Evolutionary conservation across 64 coral and sea anemone species (phyloP).

Genomic region (Montipora cactus): DNA sequence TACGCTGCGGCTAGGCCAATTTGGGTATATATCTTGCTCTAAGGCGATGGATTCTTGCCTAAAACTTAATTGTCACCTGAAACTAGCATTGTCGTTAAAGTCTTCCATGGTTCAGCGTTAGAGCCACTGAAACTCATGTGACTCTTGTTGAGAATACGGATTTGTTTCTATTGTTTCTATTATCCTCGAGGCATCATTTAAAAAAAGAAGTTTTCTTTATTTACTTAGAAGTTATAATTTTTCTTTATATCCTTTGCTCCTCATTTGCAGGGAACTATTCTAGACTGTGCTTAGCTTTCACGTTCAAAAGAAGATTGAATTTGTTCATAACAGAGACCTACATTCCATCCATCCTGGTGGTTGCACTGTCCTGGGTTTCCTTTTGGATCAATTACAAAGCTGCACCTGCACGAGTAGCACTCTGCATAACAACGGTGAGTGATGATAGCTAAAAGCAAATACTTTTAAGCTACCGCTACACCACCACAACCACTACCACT

Average conservation of each 20-base stretch:
- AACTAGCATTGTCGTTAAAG: too few relatives aligned
- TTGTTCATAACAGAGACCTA: constrained; percentile 84
- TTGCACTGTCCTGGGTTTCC: constrained; percentile 80
- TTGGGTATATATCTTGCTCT: too few relatives aligned
- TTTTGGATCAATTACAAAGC: constrained; percentile 88
- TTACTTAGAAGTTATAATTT: not conserved
- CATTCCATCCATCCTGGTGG: constrained; percentile 66
- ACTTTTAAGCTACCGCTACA: not conserved
- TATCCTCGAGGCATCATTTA: too few relatives aligned
- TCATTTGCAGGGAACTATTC: constrained; percentile 63
- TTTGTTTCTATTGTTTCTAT: too few relatives aligned
- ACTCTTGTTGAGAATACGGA: too few relatives aligned
- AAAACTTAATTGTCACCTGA: too few relatives aligned
- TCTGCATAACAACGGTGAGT: constrained; percentile 86
- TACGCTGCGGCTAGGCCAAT: too few relatives aligned
- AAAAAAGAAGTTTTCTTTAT: too few relatives aligned
- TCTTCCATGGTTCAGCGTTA: too few relatives aligned
- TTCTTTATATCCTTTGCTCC: not conserved
- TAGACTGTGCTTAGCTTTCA: constrained; percentile 46
- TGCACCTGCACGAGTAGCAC: constrained; percentile 75
- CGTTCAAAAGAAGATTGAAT: constrained; percentile 65
- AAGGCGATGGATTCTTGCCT: too few relatives aligned
- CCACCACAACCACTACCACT: not conserved
- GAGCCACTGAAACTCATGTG: too few relatives aligned
- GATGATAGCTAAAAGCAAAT: not conserved